Percentiles rank a stretch among this genome's conserved stretches.
phyloP scores from a whole-genome alignment of 2,888 invertebrate species.

The Azorinus chamasolen region DNA sequence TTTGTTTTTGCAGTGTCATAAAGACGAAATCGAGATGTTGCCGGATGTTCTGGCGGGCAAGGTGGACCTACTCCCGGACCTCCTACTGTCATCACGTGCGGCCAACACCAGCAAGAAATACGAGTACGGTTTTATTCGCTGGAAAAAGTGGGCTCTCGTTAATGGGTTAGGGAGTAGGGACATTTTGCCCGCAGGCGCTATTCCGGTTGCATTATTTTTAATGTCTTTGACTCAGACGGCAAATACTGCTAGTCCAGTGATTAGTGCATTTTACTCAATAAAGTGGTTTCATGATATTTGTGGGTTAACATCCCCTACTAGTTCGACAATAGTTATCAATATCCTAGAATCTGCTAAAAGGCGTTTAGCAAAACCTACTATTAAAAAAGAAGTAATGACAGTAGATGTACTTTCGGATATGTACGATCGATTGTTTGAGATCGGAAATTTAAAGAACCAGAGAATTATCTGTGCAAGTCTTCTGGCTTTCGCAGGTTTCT shows the following conservation, averaged over 20 bases:
- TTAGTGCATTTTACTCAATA: neutral
- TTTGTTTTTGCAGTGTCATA: too few relatives aligned
- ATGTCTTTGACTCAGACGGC: neutral
- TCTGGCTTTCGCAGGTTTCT: constrained; percentile 32
- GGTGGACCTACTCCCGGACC: too few relatives aligned
- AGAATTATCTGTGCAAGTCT: constrained; percentile 26
- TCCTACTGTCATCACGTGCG: too few relatives aligned
- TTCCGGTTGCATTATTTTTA: constrained; percentile 6
- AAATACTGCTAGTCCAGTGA: constrained; percentile 1
- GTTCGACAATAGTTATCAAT: constrained; percentile 13
- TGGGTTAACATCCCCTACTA: constrained; percentile 3
- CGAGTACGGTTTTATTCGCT: too few relatives aligned
- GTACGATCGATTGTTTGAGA: constrained; percentile 11
- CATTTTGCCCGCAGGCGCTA: constrained; percentile 4
- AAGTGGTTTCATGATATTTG: constrained; percentile 10
- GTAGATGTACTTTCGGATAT: neutral
- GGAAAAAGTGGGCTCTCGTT: too few relatives aligned
- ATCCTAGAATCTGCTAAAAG: constrained; percentile 26
- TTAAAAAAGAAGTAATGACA: constrained; percentile 18
- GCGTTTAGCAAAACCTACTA: constrained; percentile 8
- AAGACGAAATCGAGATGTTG: too few relatives aligned
- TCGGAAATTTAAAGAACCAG: constrained; percentile 11
- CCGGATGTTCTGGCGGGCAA: too few relatives aligned
- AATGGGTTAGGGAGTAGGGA: too few relatives aligned
- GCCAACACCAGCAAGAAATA: too few relatives aligned